Conservation (phyloP, 1,140 invertebrate species). For the Heliothis virescens region DNA sequence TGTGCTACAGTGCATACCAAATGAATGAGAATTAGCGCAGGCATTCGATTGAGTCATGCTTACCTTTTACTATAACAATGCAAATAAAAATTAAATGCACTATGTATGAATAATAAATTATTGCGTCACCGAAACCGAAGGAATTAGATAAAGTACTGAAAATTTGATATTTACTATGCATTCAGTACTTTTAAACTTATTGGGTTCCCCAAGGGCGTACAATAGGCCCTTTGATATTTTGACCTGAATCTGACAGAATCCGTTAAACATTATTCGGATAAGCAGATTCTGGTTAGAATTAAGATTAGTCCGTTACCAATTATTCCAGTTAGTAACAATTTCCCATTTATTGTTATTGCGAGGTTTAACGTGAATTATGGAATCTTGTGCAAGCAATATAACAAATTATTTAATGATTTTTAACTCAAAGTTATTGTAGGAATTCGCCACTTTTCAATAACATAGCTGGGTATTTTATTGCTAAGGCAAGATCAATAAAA, state of each 20-base stretch:
- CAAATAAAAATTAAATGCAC: slow-evolving; percentile 38
- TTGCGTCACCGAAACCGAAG: background rate
- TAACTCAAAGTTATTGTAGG: too few species aligned
- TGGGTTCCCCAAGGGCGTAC: background rate
- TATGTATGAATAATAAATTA: background rate
- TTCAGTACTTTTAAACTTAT: too few species aligned
- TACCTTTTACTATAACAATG: slow-evolving; percentile 57
- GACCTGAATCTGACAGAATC: background rate
- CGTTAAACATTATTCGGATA: background rate
- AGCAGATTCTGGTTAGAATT: background rate
- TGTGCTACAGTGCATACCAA: slow-evolving; percentile 52
- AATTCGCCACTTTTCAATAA: too few species aligned
- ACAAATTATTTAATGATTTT: too few species aligned
- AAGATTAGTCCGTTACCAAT: background rate
- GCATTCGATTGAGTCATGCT: slow-evolving; percentile 67
- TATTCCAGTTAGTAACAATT: slow-evolving; percentile 1
- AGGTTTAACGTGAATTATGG: background rate
- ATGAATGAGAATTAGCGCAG: slow-evolving; percentile 53
- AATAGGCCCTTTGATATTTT: background rate
- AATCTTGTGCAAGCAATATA: background rate
- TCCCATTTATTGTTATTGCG: background rate
- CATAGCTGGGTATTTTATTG: too few species aligned
- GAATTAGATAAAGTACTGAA: slow-evolving; percentile 3
- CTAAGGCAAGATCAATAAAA: too few species aligned
- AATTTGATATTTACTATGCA: background rate